Evolutionary conservation across 2,113 vertebrate species (phyloP).

Genomic region (Prinia subflava): DNA sequence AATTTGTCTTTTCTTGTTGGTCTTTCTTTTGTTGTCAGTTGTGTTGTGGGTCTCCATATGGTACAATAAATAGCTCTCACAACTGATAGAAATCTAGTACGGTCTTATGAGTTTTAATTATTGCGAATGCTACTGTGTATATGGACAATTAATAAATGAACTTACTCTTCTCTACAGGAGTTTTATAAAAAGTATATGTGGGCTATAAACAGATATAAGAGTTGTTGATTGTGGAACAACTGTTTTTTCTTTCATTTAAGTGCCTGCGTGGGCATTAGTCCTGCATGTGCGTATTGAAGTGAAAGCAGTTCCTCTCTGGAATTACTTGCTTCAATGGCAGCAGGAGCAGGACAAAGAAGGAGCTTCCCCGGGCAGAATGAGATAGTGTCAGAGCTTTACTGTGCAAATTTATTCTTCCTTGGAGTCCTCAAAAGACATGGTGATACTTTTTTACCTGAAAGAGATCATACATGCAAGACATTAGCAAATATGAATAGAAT

Average conservation of each 20-base stretch:
- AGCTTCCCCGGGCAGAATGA: background rate
- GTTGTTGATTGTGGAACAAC: background rate
- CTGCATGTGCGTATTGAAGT: background rate
- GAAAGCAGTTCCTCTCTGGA: background rate
- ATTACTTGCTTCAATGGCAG: background rate
- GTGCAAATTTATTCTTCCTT: background rate
- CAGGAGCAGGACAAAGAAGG: background rate
- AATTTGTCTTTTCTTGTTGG: background rate
- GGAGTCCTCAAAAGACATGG: background rate
- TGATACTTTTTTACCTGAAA: background rate
- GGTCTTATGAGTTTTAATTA: background rate
- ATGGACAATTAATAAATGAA: background rate
- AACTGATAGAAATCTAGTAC: background rate
- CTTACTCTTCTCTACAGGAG: background rate
- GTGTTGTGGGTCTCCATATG: background rate
- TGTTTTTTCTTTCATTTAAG: background rate
- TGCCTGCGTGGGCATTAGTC: background rate
- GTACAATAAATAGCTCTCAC: background rate
- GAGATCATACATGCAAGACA: background rate
- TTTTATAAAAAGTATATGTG: background rate
- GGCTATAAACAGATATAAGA: accelerated
- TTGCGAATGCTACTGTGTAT: background rate
- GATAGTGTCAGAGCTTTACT: background rate
- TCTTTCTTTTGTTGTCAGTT: background rate
- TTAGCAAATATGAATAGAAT: background rate